Conservation (phyloP, 2,113 vertebrate genomes). For the Hippolais icterina region DNA sequence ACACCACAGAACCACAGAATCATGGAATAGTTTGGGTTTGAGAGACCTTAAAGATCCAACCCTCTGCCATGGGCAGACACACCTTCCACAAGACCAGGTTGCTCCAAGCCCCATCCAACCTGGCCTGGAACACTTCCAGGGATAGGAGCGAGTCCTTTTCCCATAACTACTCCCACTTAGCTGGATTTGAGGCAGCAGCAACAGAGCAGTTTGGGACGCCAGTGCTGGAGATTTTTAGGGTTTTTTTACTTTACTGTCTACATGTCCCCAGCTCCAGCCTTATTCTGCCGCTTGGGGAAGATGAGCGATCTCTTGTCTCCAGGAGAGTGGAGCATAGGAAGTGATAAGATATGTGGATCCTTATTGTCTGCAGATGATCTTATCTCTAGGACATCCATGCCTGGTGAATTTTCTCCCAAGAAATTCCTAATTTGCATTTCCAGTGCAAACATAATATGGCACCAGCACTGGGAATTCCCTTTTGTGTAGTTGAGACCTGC, state of each 20-base stretch:
- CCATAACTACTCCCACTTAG: background rate
- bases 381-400: background rate
- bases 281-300: background rate
- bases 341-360: background rate
- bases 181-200: background rate
- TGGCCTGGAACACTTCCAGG: background rate
- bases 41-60: background rate
- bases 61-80: background rate
- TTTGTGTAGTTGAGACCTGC: accelerated
- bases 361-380: background rate
- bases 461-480: background rate
- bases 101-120: accelerated
- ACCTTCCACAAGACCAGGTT: accelerated
- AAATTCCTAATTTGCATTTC: background rate
- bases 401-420: background rate
- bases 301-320: background rate
- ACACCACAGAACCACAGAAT: background rate
- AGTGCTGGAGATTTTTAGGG: accelerated
- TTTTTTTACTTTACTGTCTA: background rate
- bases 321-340: background rate
- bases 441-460: background rate
- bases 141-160: background rate
- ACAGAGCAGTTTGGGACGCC: background rate
- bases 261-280: background rate
- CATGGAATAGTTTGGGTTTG: background rate